Conservation (phyloP, 2,888 invertebrate genomes). For the Encarsia formosa region DNA sequence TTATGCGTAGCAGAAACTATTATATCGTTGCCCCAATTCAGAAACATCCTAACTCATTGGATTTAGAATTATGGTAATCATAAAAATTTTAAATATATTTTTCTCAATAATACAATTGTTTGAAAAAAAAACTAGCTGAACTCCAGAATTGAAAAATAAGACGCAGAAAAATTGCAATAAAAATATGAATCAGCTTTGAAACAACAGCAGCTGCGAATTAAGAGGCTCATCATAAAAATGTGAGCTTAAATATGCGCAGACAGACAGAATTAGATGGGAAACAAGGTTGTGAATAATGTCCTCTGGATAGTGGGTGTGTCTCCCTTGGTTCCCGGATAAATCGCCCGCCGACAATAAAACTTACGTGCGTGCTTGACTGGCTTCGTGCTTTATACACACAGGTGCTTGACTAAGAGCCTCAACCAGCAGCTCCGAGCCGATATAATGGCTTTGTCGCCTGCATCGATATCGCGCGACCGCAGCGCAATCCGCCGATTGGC, state of each 20-base stretch:
- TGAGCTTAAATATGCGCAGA: too few species aligned
- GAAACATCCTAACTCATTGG: too few species aligned
- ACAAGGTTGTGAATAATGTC: slow-evolving; percentile 42
- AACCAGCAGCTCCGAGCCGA: slow-evolving; percentile 20
- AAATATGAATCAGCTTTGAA: too few species aligned
- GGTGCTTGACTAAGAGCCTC: slow-evolving; percentile 12
- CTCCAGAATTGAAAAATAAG: too few species aligned
- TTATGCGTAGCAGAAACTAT: too few species aligned
- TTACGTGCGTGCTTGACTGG: slow-evolving; percentile 4
- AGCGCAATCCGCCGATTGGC: slow-evolving; percentile 44
- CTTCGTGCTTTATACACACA: background rate
- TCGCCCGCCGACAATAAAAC: slow-evolving; percentile 27
- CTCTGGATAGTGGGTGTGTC: slow-evolving; percentile 39
- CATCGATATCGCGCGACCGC: slow-evolving; percentile 22
- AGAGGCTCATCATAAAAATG: background rate
- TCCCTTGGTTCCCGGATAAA: slow-evolving; percentile 14
- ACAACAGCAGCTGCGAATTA: too few species aligned
- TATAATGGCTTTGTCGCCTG: slow-evolving; percentile 33
- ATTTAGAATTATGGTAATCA: too few species aligned
- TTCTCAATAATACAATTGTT: too few species aligned
- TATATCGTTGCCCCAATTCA: too few species aligned
- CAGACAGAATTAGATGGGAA: background rate
- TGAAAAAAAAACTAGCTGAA: too few species aligned
- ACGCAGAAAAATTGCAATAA: too few species aligned
- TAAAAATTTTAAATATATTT: too few species aligned